Evolutionary conservation across 2,113 vertebrate species (phyloP), one percentile per base, ranked within the genome.

Genomic region (Bettongia penicillata): DNA sequence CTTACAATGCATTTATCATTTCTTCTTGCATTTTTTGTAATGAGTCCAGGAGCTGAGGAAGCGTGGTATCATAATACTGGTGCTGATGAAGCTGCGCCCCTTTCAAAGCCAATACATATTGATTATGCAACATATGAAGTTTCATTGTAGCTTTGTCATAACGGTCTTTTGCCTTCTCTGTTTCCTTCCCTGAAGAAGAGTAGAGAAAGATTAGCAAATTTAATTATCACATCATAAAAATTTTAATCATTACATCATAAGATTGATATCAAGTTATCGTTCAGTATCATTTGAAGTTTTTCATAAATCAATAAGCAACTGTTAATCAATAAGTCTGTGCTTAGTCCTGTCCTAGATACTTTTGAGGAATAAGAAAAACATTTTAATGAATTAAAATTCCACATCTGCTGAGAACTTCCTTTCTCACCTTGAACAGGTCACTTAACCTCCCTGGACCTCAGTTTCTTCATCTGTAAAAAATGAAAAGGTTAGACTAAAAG

Each of bases 1-100:
- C 99, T 99, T 99, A 99, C 99, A 99, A 97, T 19, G 99, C 99
- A 97, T 98, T 99, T 95, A 99, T 99, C 99, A 99, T 99, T 98
- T 99, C 99, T 98, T 99, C 99, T 98, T 99, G 99, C 99, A 99
- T 99, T 98, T 99, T 99, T 97, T 99, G 99, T 92, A 99, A 98
- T 0, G 99, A 99, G 94, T 99, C 99, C 25, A 99, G 99, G 91
- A 99, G 98, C 6, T 99, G 98, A 1, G 99, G 99, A 91, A 99
- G 99, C 0, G 97, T 99, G 95, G 96, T 98, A 92, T 98, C 99
- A 26, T 99, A 99, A 97, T 99, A 99, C 47, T 99, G 99, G 51
- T 99, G 99, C 98, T 99, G 99, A 97, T 99, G 99, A 24, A 99
- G 99, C n/a, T 99, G 99, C 6, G 99, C 99, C 3, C 99, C 99